phyloP scores from a whole-genome alignment of 2,888 invertebrate species.

The Orchesella flavescens region DNA sequence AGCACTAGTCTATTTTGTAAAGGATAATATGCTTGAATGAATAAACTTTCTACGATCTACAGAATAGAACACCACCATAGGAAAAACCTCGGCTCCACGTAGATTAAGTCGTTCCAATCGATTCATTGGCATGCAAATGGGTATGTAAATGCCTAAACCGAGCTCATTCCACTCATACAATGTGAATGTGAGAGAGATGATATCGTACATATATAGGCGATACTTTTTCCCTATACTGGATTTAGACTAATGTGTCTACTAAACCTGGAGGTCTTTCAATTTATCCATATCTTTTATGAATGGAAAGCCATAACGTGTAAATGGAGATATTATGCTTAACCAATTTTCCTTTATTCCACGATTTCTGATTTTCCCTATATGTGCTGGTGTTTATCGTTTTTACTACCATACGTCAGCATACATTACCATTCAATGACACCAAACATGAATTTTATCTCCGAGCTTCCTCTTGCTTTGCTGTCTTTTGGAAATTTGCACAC shows the following conservation, averaged over 20 bases:
- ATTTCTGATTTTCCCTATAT: background rate
- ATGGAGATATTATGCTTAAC: conserved; percentile 49
- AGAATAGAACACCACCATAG: no score
- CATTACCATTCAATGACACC: conserved; percentile 9
- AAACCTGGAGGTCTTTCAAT: background rate
- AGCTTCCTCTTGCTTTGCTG: background rate
- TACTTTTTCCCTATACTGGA: background rate
- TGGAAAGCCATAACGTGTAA: conserved; percentile 28
- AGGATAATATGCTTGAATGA: conserved; percentile 22
- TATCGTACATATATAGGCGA: background rate
- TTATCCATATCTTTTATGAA: background rate
- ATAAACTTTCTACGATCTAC: conserved; percentile 29
- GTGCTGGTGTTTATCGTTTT: conserved; percentile 24
- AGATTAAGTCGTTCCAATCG: conserved; percentile 47
- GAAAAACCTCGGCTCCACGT: conserved; percentile 30
- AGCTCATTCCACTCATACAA: conserved; percentile 34
- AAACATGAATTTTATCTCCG: background rate
- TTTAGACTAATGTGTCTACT: background rate
- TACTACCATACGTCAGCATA: background rate
- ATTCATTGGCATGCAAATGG: conserved; percentile 63
- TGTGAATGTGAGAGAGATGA: background rate
- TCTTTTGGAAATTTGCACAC: background rate
- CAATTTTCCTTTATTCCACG: conserved; percentile 33
- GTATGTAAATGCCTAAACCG: conserved; percentile 47
- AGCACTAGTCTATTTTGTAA: background rate